Evolutionary conservation across 2,888 invertebrate species (phyloP).

Genomic region (Idaea straminata): DNA sequence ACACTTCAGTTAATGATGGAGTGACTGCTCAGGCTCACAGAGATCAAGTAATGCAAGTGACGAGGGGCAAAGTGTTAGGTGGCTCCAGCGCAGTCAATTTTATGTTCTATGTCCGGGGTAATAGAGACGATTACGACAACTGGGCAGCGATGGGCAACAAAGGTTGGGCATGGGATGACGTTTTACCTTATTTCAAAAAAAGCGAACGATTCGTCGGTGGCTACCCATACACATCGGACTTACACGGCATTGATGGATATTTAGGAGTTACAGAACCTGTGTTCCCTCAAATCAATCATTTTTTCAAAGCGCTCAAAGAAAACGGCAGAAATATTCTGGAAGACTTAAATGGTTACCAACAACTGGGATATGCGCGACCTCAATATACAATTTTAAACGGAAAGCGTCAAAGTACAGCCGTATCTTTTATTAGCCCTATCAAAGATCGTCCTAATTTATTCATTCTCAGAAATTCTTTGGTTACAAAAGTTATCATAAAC

Average conservation of each 20-base stretch:
- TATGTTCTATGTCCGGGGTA: conserved; percentile 83
- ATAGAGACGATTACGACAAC: conserved; percentile 79
- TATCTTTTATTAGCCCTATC: conserved; percentile 37
- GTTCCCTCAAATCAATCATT: conserved; percentile 14
- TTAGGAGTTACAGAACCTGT: conserved; percentile 24
- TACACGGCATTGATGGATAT: conserved; percentile 27
- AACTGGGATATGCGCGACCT: conserved; percentile 34
- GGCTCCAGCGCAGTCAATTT: conserved; percentile 83
- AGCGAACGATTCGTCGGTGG: conserved; percentile 26
- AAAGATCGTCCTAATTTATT: conserved; percentile 35
- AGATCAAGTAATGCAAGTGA: conserved; percentile 48
- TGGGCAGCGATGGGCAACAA: conserved; percentile 77
- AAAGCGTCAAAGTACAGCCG: conserved; percentile 36
- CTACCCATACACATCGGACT: conserved; percentile 7
- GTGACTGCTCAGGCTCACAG: conserved; percentile 41
- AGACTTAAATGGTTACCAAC: conserved; percentile 36
- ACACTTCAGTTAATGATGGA: conserved; percentile 44
- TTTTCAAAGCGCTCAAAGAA: conserved; percentile 23
- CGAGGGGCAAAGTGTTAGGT: conserved; percentile 82
- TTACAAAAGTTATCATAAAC: conserved; percentile 35
- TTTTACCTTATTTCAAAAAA: conserved; percentile 40
- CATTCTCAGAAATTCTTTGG: conserved; percentile 36
- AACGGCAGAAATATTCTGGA: conserved; percentile 27
- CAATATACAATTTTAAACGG: conserved; percentile 29
- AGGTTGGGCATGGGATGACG: conserved; percentile 43